phyloP scores from a whole-genome alignment of 2,797 vertebrate genomes.

The Rhinichthys osculus region DNA sequence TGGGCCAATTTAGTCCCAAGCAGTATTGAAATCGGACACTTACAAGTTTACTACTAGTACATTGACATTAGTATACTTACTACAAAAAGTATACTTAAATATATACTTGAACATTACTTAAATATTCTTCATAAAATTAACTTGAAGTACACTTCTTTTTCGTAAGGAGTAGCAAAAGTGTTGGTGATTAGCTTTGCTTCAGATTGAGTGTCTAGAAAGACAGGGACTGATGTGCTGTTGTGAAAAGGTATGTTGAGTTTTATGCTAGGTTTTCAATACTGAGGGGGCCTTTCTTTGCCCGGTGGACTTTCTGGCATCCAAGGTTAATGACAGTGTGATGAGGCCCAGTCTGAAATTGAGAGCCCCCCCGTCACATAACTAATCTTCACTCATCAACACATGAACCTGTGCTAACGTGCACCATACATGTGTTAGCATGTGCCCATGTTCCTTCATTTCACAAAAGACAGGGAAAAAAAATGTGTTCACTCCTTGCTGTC shows the following conservation, averaged over 20 bases:
- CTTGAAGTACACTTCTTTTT: too few species aligned
- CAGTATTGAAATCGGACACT: too few species aligned
- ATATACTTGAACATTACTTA: too few species aligned
- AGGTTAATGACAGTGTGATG: constrained; percentile 49
- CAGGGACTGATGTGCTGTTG: constrained; percentile 17
- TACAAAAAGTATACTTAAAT: too few species aligned
- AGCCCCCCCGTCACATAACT: constrained; percentile 39
- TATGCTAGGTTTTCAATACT: neutral
- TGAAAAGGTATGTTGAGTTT: constrained; percentile 21
- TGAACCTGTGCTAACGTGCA: constrained; percentile 40
- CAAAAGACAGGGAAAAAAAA: constrained; percentile 13
- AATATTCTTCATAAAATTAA: too few species aligned
- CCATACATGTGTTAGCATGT: neutral
- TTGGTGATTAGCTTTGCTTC: constrained; percentile 9
- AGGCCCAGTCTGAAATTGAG: constrained; percentile 23
- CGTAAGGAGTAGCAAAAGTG: neutral
- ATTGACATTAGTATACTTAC: too few species aligned
- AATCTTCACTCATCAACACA: constrained; percentile 47
- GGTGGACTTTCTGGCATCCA: constrained; percentile 53
- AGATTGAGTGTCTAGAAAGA: constrained; percentile 23
- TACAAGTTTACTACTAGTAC: too few species aligned
- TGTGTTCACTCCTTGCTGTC: neutral
- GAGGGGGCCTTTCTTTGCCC: constrained; percentile 28
- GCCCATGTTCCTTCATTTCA: neutral
- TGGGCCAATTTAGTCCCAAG: too few species aligned